Base-by-base conservation (phyloP, 2,113 vertebrate genomes). In the Phainopepla nitens region DNA sequence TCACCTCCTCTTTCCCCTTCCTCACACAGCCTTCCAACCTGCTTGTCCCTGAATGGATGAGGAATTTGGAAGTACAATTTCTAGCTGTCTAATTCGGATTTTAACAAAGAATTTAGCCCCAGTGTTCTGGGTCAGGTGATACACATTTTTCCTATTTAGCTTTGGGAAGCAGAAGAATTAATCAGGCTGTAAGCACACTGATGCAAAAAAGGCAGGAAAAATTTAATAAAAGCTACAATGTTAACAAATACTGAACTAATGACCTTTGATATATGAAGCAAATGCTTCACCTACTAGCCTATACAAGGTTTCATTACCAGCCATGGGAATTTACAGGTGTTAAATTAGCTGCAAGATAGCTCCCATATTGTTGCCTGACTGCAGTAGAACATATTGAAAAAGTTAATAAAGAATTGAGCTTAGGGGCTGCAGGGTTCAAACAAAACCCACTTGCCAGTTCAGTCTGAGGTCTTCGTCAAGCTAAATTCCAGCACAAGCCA, bases 301-400 rank as follows among this genome's bases (percentile, higher is more conserved):
- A 25, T 80, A 47, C 82, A 80, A 62, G 1, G 9, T 95, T 96
- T 97, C 93, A 95, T 97, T 96, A 89, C 60, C 82, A 95, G 82
- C 80, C 82, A 45, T 78, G 96, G 95, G 96, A 96, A 96, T 93
- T 90, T 92, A 96, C 94, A 96, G 95, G 94, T 97, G 96, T 96
- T 95, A 97, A 96, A 95, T 94, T 78, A 95, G 92, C 90, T 90
- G 72, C 82, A 92, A 71, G 94, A 94, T 96, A 92, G 76, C 88
- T 92, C 96, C 83, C 85, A 92, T 79, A 94, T 69, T 95, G 86
- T 91, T 84, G 81, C 87, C 50, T 76, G 86, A 78, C 64, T 78
- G 61, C 89, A 93, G 35, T 10, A 84, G 86, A 95, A 84, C 93
- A 95, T 87, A 90, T 84, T 96, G 94, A 90, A 95, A 93, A 96